Base-by-base conservation (phyloP, 2,888 invertebrate species). In the Melanchra persicariae region DNA sequence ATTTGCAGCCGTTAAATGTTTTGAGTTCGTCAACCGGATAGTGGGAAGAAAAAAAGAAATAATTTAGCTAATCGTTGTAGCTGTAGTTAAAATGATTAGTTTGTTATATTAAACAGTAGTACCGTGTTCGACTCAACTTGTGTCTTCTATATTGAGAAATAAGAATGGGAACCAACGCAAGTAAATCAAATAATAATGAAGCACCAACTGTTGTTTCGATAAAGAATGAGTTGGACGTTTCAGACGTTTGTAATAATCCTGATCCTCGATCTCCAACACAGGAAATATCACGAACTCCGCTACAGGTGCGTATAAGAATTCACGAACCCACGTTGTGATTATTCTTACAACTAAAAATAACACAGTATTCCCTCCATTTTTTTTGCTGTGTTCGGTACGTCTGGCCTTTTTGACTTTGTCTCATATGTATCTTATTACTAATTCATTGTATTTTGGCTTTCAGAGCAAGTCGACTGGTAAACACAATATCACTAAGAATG, bases 251-350 rank as follows among this genome's bases (percentile, higher is more conserved):
- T 83, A 87, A 80, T 80, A 93, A 89, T 86, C 81, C 91, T 71
- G 97, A 97, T 92, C 97, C 97, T 67, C 93, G 97, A 86, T 97
- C 97, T 69, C 97, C 97, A 40, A 97, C 96, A 88, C 94, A 95
- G 64, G 96, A 96, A 88, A 96, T 97, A 82, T 89, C 93, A 72
- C 91, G 97, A 74, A 97, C 97, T 61, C 97, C 97, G 54, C 91
- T 97, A 82, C 96, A 97, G 93, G 97, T 97, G 93, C 88, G 86
- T 87, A 70, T 65, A 45, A 3, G 9, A 24, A 47, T 59, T 9
- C 19, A 15, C 24, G 10, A n/a, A 47, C 52, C 10, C n/a, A 17
- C 22, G 2, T 3, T 51, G 19, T 17, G 12, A n/a, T 6, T 62
- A 62, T 68, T 57, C 22, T 6, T 10, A 24, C 40, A 43, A 12